Percentiles rank a stretch among this genome's conserved stretches.
Conservation (phyloP, 2,797 vertebrate genomes). For the Ambastaia sidthimunki region DNA sequence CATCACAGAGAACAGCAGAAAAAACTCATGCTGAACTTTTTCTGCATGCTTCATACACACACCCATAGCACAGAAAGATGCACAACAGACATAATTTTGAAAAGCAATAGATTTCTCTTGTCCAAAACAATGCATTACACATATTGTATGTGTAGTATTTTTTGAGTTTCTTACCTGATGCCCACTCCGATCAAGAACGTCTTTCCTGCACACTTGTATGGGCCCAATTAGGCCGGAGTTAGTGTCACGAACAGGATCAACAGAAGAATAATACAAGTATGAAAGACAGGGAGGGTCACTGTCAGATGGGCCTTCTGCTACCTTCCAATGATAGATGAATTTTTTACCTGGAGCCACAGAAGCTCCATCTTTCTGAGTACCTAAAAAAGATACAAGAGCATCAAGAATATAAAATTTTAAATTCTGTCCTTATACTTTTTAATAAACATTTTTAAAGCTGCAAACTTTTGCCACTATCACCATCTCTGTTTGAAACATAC, state of each 20-base stretch:
- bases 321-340: slow-evolving; percentile 81
- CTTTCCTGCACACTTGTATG: slow-evolving; percentile 80
- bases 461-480: too few species aligned
- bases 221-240: slow-evolving; percentile 84
- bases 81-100: not conserved
- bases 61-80: not conserved
- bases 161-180: slow-evolving; percentile 73
- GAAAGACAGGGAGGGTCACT: slow-evolving; percentile 81
- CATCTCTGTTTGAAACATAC: too few species aligned
- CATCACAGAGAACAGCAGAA: slow-evolving; percentile 80
- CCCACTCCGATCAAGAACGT: slow-evolving; percentile 71
- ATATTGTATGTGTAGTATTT: not conserved
- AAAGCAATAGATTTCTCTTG: not conserved
- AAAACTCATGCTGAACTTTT: slow-evolving; percentile 80
- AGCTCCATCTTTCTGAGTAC: slow-evolving; percentile 71
- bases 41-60: slow-evolving; percentile 32
- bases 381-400: slow-evolving; percentile 17
- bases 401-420: not conserved
- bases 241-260: slow-evolving; percentile 78
- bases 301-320: slow-evolving; percentile 76
- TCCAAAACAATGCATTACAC: not conserved
- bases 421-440: not conserved
- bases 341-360: slow-evolving; percentile 75
- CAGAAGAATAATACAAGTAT: slow-evolving; percentile 84
- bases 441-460: too few species aligned